These are phyloP conservation scores for Tupiocoris notatus DNA, from an alignment of 2,888 invertebrate genomes.

Conservation along the genomic window DNA sequence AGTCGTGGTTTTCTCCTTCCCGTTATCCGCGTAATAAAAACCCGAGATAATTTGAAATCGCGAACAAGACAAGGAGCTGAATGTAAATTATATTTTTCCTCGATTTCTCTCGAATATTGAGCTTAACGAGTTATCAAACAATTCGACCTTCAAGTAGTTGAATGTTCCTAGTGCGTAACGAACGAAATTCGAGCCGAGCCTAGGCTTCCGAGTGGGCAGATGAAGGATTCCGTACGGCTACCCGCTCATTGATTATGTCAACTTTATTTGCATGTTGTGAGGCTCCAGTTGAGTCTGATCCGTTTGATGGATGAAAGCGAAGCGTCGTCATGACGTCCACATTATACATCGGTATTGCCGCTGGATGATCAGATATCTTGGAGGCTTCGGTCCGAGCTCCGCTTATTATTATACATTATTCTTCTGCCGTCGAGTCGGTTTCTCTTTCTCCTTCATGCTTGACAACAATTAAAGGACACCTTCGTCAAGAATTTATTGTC, in stretches of 20 bases:
- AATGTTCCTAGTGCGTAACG: no score
- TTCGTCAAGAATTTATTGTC: background rate
- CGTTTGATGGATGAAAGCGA: constrained; percentile 27
- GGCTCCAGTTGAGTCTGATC: background rate
- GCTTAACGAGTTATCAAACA: no score
- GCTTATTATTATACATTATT: background rate
- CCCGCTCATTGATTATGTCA: constrained; percentile 26
- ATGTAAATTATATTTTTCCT: no score
- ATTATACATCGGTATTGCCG: constrained; percentile 27
- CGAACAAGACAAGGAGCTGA: no score
- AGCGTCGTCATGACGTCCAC: constrained; percentile 12
- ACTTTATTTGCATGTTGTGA: constrained; percentile 19
- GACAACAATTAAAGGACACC: background rate
- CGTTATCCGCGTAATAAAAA: no score
- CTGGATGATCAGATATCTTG: background rate
- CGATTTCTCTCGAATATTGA: no score
- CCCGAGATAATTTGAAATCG: no score
- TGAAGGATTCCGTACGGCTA: background rate
- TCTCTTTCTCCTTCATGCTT: background rate
- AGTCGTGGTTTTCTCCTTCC: no score
- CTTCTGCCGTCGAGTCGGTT: background rate
- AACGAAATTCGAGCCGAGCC: no score
- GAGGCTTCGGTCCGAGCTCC: background rate
- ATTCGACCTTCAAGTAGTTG: no score
- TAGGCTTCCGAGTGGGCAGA: no score